Percentiles rank a stretch among this genome's conserved stretches.
phyloP scores from a whole-genome alignment of 2,113 vertebrate genomes.

The Proterorhinus semilunaris region DNA sequence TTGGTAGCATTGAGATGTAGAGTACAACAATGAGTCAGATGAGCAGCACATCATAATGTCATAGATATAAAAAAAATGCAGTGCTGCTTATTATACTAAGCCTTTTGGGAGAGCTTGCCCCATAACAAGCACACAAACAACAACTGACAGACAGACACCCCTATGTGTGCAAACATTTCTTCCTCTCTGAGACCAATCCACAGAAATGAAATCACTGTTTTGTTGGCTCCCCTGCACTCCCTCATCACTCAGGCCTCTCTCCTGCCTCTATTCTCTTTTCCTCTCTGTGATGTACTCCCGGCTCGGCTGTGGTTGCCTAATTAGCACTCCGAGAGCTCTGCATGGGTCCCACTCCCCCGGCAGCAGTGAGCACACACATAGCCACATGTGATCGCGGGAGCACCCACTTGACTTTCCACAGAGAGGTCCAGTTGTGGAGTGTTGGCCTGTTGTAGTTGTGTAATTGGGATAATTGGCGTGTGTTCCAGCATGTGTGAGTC shows the following conservation, averaged over 20 bases:
- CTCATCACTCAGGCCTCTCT: slow-evolving; percentile 35
- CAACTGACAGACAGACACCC: slow-evolving; percentile 16
- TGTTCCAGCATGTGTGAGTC: slow-evolving; percentile 36
- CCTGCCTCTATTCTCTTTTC: slow-evolving; percentile 30
- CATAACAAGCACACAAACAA: slow-evolving; percentile 13
- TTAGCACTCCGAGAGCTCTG: slow-evolving; percentile 67
- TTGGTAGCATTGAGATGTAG: background rate
- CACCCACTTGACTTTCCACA: slow-evolving; percentile 55
- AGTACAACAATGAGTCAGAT: background rate
- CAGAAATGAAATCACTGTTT: slow-evolving; percentile 24
- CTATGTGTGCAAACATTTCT: slow-evolving; percentile 5
- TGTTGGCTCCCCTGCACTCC: slow-evolving; percentile 30
- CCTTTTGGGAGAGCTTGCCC: slow-evolving; percentile 40
- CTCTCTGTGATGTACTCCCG: slow-evolving; percentile 56
- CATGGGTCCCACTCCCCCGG: slow-evolving; percentile 54
- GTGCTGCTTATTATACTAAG: slow-evolving; percentile 30
- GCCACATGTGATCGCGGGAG: slow-evolving; percentile 14
- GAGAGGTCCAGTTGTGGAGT: slow-evolving; percentile 50
- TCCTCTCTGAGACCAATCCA: slow-evolving; percentile 26
- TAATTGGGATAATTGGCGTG: slow-evolving; percentile 59
- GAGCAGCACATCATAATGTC: slow-evolving; percentile 21
- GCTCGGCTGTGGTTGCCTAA: slow-evolving; percentile 65
- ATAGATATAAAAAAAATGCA: slow-evolving; percentile 11
- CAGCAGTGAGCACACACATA: slow-evolving; percentile 29
- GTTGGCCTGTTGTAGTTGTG: slow-evolving; percentile 60